phyloP scores from a whole-genome alignment of 2,113 vertebrate genomes.

The Morone chrysops region DNA sequence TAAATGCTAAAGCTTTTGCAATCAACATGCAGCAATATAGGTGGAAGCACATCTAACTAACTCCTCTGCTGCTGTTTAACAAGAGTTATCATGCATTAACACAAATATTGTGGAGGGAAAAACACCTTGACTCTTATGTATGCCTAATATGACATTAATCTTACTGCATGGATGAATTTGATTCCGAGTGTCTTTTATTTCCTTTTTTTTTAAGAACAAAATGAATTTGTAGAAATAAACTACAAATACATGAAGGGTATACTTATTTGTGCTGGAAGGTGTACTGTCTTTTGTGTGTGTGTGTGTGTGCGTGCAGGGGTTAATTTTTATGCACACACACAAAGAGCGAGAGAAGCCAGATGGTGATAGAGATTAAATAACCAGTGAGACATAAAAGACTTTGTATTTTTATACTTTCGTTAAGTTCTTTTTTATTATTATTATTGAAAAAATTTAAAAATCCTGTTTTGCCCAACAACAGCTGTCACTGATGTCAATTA shows the following conservation, averaged over 20 bases:
- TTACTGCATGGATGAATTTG: background rate
- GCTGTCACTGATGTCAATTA: constrained; percentile 28
- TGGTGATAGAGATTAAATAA: background rate
- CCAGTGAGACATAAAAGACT: background rate
- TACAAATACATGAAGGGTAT: background rate
- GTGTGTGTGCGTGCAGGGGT: background rate
- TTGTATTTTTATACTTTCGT: background rate
- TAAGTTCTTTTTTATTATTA: background rate
- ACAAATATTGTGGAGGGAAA: background rate
- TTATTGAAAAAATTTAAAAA: background rate
- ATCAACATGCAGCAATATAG: background rate
- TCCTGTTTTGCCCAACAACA: background rate
- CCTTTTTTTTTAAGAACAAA: background rate
- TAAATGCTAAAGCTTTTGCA: background rate
- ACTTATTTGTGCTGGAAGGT: background rate
- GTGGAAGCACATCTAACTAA: background rate
- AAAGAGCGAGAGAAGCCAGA: background rate
- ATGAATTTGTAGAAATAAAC: background rate
- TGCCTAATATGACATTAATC: background rate
- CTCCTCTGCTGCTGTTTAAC: background rate
- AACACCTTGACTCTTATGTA: no score
- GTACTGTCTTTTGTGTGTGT: background rate
- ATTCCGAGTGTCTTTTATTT: background rate
- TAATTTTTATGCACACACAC: background rate
- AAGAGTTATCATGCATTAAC: background rate